Evolutionary conservation across 2,888 invertebrate genomes (phyloP), one percentile per base, ranked within the genome.

Genomic region (Prenolepis imparis): DNA sequence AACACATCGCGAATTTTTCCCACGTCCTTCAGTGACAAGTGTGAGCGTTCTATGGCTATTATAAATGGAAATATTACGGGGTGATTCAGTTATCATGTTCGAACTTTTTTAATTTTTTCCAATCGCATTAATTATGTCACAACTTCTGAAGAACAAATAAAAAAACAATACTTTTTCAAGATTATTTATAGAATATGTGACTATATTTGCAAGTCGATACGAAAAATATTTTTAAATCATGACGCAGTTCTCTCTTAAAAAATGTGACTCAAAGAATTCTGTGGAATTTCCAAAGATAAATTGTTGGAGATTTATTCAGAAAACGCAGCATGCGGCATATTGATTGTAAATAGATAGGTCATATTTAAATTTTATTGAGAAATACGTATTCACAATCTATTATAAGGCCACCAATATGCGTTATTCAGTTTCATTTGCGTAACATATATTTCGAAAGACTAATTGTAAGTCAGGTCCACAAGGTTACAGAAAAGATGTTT

Each of bases 401-500:
- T 48, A n/a, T n/a, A 48, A 18, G 18, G 52, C 5, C 21, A 48
- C 15, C 36, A 64, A 12, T 24, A 48, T 24, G 55, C 3, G 57
- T 11, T 70, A 70, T 61, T 74, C 36, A 12, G 48, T 24, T 39
- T n/a, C 39, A 55, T 55, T 75, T 75, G 39, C 67, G 66, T 21
- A 75, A 75, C 52, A 55, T 55, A 12, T 74, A 59, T 24, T 48
- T 32, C 41, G 8, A 55, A 83, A 68, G 61, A 86, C 28, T 28
- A 28, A 28, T 28, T 28, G 89, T 84, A 88, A 88, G 87, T 82
- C 86, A 88, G 84, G 74, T 48, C 81, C 61, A 39, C 52, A 82
- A 68, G 72, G 39, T 41, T n/a, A 67, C 63, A 87, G 67, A 83
- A 57, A 70, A 73, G 77, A 73, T 72, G 48, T 41, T 52, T 83